phyloP scores from a whole-genome alignment of 2,888 invertebrate species.

The Hirudinaria manillensis region DNA sequence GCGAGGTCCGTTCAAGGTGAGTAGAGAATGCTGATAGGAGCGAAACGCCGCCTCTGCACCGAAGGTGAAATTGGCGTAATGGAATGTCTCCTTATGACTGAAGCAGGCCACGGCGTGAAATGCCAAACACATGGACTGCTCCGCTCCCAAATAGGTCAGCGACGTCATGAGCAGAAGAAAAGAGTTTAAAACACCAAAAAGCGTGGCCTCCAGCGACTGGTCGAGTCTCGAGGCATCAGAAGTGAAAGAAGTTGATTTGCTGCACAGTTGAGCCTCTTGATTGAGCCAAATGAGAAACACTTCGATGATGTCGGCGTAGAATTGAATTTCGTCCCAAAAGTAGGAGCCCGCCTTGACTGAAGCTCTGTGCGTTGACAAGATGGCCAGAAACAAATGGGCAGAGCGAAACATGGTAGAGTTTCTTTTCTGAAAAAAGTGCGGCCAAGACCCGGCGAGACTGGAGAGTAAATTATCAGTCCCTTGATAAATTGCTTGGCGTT shows the following conservation, averaged over 20 bases:
- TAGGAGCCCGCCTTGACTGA: constrained; percentile 37
- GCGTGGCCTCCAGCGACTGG: background rate
- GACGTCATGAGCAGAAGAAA: constrained; percentile 38
- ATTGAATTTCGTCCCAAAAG: constrained; percentile 39
- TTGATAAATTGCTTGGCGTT: constrained; percentile 15
- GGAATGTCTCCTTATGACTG: constrained; percentile 41
- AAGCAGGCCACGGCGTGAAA: constrained; percentile 40
- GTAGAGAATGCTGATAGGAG: constrained; percentile 33
- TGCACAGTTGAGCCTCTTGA: constrained; percentile 33
- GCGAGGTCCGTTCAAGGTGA: background rate
- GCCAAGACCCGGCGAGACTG: constrained; percentile 6
- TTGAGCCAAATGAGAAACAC: constrained; percentile 37
- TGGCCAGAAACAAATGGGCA: constrained; percentile 38
- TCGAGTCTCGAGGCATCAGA: background rate
- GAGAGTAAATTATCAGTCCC: constrained; percentile 19
- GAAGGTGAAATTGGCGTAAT: constrained; percentile 40
- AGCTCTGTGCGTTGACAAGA: constrained; percentile 37
- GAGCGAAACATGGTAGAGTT: constrained; percentile 36
- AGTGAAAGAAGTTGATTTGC: constrained; percentile 6
- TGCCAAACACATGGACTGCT: constrained; percentile 40
- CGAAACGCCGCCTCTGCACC: constrained; percentile 38
- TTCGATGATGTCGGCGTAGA: constrained; percentile 40
- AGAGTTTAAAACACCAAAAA: constrained; percentile 19
- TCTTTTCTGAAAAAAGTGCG: constrained; percentile 22
- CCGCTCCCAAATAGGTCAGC: constrained; percentile 38